A percentile compares a stretch with the other conserved stretches of the same genome.
These are phyloP conservation scores for Nestor notabilis DNA, from an alignment of 2,113 vertebrate genomes.

Conservation along the genomic window DNA sequence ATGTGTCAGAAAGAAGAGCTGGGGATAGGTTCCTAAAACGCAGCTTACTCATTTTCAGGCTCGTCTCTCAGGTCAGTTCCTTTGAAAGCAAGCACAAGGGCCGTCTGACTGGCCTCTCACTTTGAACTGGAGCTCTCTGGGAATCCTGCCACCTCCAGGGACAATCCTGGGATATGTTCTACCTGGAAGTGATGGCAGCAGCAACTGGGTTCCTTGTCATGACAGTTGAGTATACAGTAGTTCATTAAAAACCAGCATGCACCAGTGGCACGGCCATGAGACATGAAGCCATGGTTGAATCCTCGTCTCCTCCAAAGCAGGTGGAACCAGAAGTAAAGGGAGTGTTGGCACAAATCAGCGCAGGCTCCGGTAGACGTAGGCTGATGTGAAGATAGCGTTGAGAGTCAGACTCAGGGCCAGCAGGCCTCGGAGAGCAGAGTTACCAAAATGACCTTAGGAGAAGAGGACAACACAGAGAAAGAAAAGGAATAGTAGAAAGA, in stretches of 20 bases:
- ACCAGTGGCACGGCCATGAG: background rate
- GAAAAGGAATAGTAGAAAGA: background rate
- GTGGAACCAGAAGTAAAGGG: background rate
- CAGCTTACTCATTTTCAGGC: background rate
- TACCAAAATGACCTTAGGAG: slow-evolving; percentile 73
- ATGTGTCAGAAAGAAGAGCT: background rate
- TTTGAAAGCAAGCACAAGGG: background rate
- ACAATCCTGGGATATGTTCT: background rate
- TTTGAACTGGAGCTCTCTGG: background rate
- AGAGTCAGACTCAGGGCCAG: slow-evolving; percentile 84
- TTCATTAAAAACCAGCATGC: slow-evolving; percentile 12
- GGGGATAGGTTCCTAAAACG: background rate
- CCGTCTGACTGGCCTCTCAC: background rate
- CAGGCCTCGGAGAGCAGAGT: slow-evolving; percentile 76
- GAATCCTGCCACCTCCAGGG: background rate
- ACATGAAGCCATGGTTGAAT: background rate
- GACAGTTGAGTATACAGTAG: background rate
- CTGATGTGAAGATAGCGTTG: slow-evolving; percentile 85
- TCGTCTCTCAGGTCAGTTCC: background rate
- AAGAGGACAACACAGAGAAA: background rate
- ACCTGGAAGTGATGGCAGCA: background rate
- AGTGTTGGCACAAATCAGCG: slow-evolving; percentile 48
- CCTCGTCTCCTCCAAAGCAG: background rate
- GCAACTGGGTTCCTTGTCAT: background rate
- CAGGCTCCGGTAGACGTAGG: slow-evolving; percentile 86